phyloP scores from a whole-genome alignment of 2,113 vertebrate species.

The human region DNA sequence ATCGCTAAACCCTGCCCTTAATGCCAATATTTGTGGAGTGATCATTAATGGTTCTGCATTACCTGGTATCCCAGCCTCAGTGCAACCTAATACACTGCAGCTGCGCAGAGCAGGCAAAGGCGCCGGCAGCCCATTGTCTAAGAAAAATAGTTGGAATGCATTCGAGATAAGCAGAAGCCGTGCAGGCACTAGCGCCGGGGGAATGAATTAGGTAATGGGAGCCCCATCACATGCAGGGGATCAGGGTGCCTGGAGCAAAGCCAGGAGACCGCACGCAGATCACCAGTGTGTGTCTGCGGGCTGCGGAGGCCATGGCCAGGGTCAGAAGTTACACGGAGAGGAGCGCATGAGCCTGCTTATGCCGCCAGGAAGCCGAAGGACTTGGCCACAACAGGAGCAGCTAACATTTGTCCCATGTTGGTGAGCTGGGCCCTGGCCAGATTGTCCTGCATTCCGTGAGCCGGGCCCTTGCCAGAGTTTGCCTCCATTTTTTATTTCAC shows the following conservation, averaged over 20 bases:
- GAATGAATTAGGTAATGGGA: neutral
- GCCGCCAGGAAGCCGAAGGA: neutral
- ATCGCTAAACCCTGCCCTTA: neutral
- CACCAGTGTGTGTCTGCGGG: neutral
- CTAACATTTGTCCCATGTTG: neutral
- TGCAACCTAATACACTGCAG: neutral
- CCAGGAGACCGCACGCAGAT: neutral
- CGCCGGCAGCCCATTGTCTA: neutral
- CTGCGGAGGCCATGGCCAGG: neutral
- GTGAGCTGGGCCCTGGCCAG: neutral
- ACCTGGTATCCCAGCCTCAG: neutral
- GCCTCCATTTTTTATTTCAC: neutral
- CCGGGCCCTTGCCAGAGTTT: rapidly evolving
- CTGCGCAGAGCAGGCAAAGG: neutral
- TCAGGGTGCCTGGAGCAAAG: neutral
- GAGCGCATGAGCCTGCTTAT: neutral
- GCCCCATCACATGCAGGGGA: rapidly evolving
- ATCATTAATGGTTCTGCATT: neutral
- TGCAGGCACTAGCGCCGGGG: neutral
- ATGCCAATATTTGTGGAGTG: neutral
- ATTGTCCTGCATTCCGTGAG: too few species aligned
- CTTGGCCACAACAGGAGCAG: neutral
- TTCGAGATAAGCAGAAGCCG: neutral
- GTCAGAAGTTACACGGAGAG: neutral
- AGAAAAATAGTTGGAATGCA: neutral